phyloP scores from a whole-genome alignment of 92 coral and sea anemone species.

The Montipora capitata region DNA sequence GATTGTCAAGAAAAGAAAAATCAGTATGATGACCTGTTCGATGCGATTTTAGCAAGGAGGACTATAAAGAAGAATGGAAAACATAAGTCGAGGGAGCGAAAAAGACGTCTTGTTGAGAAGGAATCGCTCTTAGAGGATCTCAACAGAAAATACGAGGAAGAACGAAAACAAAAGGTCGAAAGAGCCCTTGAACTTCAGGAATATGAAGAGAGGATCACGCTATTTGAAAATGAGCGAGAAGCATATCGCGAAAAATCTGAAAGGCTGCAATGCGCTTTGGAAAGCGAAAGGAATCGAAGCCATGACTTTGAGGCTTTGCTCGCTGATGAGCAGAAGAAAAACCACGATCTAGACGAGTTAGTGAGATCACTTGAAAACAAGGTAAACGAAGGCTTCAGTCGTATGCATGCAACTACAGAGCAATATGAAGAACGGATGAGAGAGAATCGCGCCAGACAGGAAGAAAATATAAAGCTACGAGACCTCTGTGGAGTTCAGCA shows the following conservation, averaged over 20 bases:
- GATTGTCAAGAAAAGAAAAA: not conserved
- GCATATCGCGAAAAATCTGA: not conserved
- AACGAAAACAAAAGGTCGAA: constrained; percentile 31
- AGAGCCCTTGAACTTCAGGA: constrained; percentile 24
- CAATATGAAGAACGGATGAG: constrained; percentile 47
- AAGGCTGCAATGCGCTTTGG: constrained; percentile 59
- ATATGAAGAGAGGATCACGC: constrained; percentile 4
- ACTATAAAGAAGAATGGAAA: constrained; percentile 18
- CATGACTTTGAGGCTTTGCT: constrained; percentile 39
- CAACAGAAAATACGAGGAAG: constrained; percentile 18
- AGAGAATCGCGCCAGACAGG: constrained; percentile 41
- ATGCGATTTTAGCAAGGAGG: constrained; percentile 34
- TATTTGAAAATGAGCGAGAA: constrained; percentile 1
- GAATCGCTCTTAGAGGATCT: constrained; percentile 17
- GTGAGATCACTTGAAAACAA: constrained; percentile 64
- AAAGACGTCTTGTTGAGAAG: constrained; percentile 38
- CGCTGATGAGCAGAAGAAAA: constrained; percentile 68
- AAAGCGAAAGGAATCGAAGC: constrained; percentile 44
- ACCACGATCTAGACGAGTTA: constrained; percentile 72
- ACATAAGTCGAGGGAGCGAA: constrained; percentile 41
- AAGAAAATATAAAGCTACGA: constrained; percentile 53
- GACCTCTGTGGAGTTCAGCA: constrained; percentile 50
- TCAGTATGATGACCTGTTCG: constrained; percentile 29
- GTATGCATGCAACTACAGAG: constrained; percentile 65
- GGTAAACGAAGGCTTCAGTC: constrained; percentile 46